These are phyloP conservation scores for Tineola bisselliella DNA, from an alignment of 2,888 invertebrate genomes.

Conservation along the genomic window DNA sequence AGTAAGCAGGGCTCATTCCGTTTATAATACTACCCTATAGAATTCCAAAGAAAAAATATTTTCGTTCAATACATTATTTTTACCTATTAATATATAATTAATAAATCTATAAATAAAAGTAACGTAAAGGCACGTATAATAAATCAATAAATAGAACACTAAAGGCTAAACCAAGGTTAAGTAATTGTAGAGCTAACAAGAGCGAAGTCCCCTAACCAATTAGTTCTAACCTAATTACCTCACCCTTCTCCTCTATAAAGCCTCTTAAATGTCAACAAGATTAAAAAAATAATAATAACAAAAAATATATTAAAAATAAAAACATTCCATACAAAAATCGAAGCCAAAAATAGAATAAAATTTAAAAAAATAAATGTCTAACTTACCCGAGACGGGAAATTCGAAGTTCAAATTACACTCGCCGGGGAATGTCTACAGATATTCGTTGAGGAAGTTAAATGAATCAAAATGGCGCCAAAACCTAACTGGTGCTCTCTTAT, in stretches of 20 bases:
- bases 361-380: background rate
- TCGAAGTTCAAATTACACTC: background rate
- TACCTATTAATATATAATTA: too few species aligned
- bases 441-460: background rate
- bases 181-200: background rate
- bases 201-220: slow-evolving; percentile 31
- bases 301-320: background rate
- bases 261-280: slow-evolving; percentile 22
- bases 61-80: too few species aligned
- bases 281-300: background rate
- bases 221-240: slow-evolving; percentile 57
- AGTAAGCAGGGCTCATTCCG: too few species aligned
- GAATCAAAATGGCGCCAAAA: slow-evolving; percentile 1
- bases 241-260: slow-evolving; percentile 23
- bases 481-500: background rate
- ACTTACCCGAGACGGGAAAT: background rate
- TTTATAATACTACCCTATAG: too few species aligned
- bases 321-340: background rate
- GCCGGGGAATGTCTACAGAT: background rate
- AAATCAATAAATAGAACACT: background rate
- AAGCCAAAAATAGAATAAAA: background rate
- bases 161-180: background rate
- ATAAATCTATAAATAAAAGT: background rate
- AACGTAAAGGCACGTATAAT: background rate
- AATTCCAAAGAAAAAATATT: too few species aligned